Evolutionary conservation across 2,797 vertebrate species (phyloP).

Genomic region (Myripristis jacobus): DNA sequence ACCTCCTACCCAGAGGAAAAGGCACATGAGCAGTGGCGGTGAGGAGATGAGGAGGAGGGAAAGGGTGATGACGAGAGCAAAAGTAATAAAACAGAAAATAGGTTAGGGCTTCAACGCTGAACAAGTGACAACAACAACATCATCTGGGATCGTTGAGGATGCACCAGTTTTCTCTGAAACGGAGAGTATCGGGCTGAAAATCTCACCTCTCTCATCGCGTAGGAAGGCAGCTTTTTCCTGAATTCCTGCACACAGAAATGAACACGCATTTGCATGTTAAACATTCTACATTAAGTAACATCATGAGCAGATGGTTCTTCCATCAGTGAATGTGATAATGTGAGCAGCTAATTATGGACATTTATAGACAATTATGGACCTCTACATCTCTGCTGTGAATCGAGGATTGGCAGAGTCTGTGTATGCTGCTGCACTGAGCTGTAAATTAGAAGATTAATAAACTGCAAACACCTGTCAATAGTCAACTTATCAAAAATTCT

Average conservation of each 20-base stretch:
- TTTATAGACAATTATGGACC: too few relatives aligned
- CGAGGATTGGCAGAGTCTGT: background rate
- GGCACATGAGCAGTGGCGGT: background rate
- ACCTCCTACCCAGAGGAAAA: conserved; percentile 83
- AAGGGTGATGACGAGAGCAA: too few relatives aligned
- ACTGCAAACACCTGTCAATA: too few relatives aligned
- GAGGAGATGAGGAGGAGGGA: background rate
- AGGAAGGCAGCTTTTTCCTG: conserved; percentile 93
- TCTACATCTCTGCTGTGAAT: background rate
- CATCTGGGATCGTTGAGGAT: background rate
- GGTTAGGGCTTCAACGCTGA: background rate
- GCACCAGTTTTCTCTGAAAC: background rate
- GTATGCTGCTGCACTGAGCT: background rate
- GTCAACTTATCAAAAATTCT: too few relatives aligned
- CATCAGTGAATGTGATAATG: background rate
- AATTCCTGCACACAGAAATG: conserved; percentile 84
- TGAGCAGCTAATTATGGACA: background rate
- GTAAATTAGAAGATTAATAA: too few relatives aligned
- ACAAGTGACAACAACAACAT: background rate
- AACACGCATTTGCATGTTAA: conserved; percentile 17
- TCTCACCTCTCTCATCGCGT: conserved; percentile 90
- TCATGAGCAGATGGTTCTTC: background rate
- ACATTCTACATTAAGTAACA: background rate
- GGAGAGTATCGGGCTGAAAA: background rate
- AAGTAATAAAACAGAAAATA: background rate